Conservation (phyloP, 2,888 invertebrate genomes). For the Pecten maximus region DNA sequence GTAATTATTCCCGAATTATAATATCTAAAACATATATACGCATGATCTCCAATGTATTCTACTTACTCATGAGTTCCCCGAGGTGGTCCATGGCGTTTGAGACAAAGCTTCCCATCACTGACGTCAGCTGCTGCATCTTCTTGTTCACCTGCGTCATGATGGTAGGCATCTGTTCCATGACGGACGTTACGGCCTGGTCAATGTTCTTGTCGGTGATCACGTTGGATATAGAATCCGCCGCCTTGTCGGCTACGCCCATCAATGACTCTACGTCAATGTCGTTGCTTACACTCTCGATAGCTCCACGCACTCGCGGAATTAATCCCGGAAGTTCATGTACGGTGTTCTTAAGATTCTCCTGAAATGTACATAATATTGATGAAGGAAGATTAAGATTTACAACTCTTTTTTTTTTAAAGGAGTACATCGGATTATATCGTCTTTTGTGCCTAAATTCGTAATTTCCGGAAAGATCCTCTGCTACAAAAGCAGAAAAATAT, state of each 20-base stretch:
- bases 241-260: background rate
- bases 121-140: background rate
- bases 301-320: slow-evolving; percentile 43
- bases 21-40: too few species aligned
- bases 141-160: background rate
- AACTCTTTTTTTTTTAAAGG: too few species aligned
- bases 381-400: too few species aligned
- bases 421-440: too few species aligned
- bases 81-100: background rate
- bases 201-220: background rate
- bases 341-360: slow-evolving; percentile 37
- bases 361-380: too few species aligned
- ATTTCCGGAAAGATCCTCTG: too few species aligned
- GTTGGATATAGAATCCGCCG: background rate
- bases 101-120: background rate
- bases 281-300: slow-evolving; percentile 12
- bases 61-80: background rate
- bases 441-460: too few species aligned
- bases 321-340: slow-evolving; percentile 41
- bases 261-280: background rate
- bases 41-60: too few species aligned
- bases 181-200: background rate
- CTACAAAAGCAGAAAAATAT: too few species aligned
- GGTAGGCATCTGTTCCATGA: background rate
- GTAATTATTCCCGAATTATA: too few species aligned